Conservation (phyloP, 2,797 vertebrate genomes). For the Esox lucius region DNA sequence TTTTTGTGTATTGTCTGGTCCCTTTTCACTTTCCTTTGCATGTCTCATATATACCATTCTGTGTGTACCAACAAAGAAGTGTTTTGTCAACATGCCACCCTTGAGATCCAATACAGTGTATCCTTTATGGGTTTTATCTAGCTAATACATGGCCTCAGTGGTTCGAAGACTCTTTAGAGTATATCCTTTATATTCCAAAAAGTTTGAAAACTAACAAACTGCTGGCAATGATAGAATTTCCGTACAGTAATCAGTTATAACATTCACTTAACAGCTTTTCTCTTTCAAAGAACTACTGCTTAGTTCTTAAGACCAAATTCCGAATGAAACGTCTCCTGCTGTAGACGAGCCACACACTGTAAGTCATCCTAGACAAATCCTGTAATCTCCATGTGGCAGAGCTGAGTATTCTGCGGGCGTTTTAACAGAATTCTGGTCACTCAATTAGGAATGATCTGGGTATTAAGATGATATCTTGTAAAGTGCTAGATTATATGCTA, state of each 20-base stretch:
- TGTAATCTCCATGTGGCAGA: conserved; percentile 29
- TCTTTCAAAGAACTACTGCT: conserved; percentile 10
- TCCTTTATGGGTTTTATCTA: conserved; percentile 5
- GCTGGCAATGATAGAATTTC: conserved; percentile 7
- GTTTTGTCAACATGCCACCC: conserved; percentile 51
- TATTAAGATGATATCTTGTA: conserved; percentile 14
- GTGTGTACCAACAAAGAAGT: conserved; percentile 14
- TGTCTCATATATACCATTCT: conserved; percentile 55
- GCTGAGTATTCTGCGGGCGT: conserved; percentile 22
- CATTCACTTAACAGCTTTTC: conserved; percentile 6
- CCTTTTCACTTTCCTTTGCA: conserved; percentile 50
- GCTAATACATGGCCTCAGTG: conserved; percentile 9
- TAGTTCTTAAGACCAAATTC: conserved; percentile 6
- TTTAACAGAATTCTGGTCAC: conserved; percentile 13
- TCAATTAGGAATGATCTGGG: conserved; percentile 21
- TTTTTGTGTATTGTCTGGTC: conserved; percentile 37
- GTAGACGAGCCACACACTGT: conserved; percentile 7
- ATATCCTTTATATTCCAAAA: conserved; percentile 4
- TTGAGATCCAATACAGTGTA: conserved; percentile 22
- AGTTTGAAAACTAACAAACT: background rate
- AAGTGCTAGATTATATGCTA: conserved; percentile 8
- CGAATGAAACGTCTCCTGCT: conserved; percentile 1
- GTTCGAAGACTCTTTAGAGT: conserved; percentile 6
- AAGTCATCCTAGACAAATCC: conserved; percentile 23
- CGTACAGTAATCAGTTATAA: conserved; percentile 6